Base-by-base conservation (phyloP, 2,113 vertebrate genomes). In the Tamias sibiricus region DNA sequence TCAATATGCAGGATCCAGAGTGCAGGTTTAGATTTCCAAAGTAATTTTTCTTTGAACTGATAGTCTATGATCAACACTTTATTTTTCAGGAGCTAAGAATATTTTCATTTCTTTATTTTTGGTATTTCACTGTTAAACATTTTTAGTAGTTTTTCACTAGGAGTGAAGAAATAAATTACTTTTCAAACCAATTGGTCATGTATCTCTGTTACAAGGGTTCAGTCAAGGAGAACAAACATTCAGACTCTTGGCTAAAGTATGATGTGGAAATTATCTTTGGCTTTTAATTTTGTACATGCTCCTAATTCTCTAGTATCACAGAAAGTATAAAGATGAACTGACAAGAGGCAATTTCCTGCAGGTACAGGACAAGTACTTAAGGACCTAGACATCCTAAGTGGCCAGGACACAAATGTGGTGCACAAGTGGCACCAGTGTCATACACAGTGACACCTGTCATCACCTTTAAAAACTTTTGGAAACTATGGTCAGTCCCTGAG, bases 71-170 rank as follows among this genome's bases (percentile, higher is more conserved):
- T 59, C 9, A 88, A 35, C 11, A 77, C 59, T 47, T 68, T 35
- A 42, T 22, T 79, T 96, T 87, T 89, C 71, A 47, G 62, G 35
- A n/a, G 20, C 30, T 35, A 26, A 42, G 24, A 57, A 26, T 79
- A 59, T 44, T 54, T 95, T 84, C 76, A 37, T n/a, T 76, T 64
- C 12, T 68, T 79, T 71, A 69, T 68, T 95, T 90, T 42, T 28
- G 24, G n/a, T 87, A n/a, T 94, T 77, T 92, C 40, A 40, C 10
- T 79, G 30, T 44, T 77, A 62, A 62, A 91, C 47, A 62, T 35
- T 64, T 84, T 64, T 64, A 77, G 32, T 79, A 62, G 26, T 9
- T 37, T 32, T 52, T 47, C 30, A 76, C 17, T 10, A 90, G 59
- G 2, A 17, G 37, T 62, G 57, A 64, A 90, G 92, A 95, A 96